Conservation (phyloP, 1,140 invertebrate species). For the Cotesia typhae region DNA sequence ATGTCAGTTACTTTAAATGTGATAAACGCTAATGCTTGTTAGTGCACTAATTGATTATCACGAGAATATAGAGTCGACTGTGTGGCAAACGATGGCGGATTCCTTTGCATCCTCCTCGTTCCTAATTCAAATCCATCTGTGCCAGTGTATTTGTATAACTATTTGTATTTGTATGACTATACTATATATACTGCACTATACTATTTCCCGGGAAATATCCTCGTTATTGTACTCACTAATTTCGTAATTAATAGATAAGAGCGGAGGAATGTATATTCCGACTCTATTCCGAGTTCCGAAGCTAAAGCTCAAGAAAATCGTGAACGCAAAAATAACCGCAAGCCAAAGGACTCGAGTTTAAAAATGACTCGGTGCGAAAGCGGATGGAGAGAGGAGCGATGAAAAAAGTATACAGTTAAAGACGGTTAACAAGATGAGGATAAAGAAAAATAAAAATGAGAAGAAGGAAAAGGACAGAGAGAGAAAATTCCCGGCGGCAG, state of each 20-base stretch:
- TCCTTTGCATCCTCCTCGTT: background rate
- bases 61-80: background rate
- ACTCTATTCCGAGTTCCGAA: too few relatives aligned
- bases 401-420: constrained; percentile 14
- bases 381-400: background rate
- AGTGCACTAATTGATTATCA: constrained; percentile 22
- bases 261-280: too few relatives aligned
- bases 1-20: constrained; percentile 51
- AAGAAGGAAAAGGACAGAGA: constrained; percentile 28
- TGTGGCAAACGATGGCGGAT: background rate
- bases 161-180: too few relatives aligned
- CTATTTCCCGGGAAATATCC: too few relatives aligned
- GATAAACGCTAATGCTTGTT: constrained; percentile 39
- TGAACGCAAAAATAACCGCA: background rate
- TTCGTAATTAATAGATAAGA: too few relatives aligned
- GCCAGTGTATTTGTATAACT: too few relatives aligned
- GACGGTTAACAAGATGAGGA: background rate
- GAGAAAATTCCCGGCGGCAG: constrained; percentile 47
- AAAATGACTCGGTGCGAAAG: background rate
- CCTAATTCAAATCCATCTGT: too few relatives aligned
- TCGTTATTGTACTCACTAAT: too few relatives aligned
- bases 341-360: background rate
- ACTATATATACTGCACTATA: too few relatives aligned
- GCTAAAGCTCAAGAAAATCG: too few relatives aligned
- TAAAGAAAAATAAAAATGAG: background rate